phyloP scores from a whole-genome alignment of 2,113 vertebrate species.

The Serilophus lunatus region DNA sequence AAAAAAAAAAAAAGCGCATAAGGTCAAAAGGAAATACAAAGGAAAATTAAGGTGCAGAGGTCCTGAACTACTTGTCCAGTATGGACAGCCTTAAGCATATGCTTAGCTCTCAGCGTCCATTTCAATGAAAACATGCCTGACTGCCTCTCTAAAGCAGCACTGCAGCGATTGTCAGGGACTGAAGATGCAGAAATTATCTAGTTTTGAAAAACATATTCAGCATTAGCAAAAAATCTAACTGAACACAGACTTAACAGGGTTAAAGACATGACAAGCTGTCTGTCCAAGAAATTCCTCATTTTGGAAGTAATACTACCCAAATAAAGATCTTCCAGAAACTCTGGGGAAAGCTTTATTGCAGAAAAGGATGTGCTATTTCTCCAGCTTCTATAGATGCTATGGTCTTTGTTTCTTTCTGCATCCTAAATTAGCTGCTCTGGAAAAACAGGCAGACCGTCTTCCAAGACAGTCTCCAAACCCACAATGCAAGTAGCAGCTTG shows the following conservation, averaged over 20 bases:
- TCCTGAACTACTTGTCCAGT: background rate
- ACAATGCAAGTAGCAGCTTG: background rate
- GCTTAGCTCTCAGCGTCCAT: background rate
- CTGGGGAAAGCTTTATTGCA: background rate
- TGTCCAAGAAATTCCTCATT: background rate
- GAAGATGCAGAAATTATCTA: background rate
- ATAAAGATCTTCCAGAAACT: conserved; percentile 7
- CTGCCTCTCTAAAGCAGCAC: background rate
- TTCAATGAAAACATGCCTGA: background rate
- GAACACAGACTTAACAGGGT: background rate
- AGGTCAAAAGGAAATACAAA: conserved; percentile 14
- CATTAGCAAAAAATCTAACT: background rate
- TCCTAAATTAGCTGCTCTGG: conserved; percentile 4
- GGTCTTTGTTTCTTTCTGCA: background rate
- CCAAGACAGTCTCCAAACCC: background rate
- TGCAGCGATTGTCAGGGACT: background rate
- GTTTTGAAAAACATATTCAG: background rate
- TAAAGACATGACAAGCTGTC: background rate
- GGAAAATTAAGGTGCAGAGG: background rate
- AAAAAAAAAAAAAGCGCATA: background rate
- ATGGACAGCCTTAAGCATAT: background rate
- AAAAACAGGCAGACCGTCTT: background rate
- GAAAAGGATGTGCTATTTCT: background rate
- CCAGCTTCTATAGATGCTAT: background rate
- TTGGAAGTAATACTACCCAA: background rate